phyloP scores from a whole-genome alignment of 2,113 vertebrate species.

The Rhombomys opimus region DNA sequence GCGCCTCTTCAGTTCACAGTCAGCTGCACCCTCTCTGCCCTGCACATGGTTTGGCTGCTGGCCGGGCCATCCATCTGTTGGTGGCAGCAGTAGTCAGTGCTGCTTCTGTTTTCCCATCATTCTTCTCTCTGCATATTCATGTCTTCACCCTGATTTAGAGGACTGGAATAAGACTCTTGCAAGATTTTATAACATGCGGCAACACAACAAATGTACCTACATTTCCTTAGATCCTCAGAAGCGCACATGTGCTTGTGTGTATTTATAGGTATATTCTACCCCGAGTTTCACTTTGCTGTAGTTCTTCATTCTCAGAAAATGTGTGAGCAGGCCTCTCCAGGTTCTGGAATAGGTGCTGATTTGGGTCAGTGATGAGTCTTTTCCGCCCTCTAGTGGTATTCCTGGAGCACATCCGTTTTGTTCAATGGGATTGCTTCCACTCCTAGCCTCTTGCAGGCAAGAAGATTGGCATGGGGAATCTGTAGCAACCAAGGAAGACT shows the following conservation, averaged over 20 bases:
- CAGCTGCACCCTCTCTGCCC: slow-evolving; percentile 37
- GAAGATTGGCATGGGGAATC: not conserved
- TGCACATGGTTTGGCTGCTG: slow-evolving; percentile 36
- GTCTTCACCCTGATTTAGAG: slow-evolving; percentile 52
- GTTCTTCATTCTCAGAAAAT: slow-evolving; percentile 48
- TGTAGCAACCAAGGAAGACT: not conserved
- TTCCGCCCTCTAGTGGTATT: slow-evolving; percentile 77
- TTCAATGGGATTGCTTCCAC: not conserved
- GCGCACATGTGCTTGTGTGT: slow-evolving; percentile 58
- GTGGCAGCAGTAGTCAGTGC: slow-evolving; percentile 3
- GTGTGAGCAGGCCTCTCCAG: not conserved
- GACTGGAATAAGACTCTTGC: slow-evolving; percentile 27
- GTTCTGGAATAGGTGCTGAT: not conserved
- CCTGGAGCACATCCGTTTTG: not conserved
- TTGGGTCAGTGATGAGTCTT: slow-evolving; percentile 46
- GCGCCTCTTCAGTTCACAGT: slow-evolving; percentile 1
- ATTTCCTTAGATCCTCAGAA: slow-evolving; percentile 65
- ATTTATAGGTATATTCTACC: slow-evolving; percentile 56
- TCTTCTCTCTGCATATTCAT: slow-evolving; percentile 67
- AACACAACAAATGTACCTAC: slow-evolving; percentile 61
- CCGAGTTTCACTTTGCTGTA: slow-evolving; percentile 50
- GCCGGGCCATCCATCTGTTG: slow-evolving; percentile 9
- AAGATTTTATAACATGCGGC: slow-evolving; percentile 68
- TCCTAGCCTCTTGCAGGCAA: not conserved
- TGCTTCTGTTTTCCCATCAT: slow-evolving; percentile 15